Base-by-base conservation (phyloP, 2,888 invertebrate genomes). In the Drosophila borborema region DNA sequence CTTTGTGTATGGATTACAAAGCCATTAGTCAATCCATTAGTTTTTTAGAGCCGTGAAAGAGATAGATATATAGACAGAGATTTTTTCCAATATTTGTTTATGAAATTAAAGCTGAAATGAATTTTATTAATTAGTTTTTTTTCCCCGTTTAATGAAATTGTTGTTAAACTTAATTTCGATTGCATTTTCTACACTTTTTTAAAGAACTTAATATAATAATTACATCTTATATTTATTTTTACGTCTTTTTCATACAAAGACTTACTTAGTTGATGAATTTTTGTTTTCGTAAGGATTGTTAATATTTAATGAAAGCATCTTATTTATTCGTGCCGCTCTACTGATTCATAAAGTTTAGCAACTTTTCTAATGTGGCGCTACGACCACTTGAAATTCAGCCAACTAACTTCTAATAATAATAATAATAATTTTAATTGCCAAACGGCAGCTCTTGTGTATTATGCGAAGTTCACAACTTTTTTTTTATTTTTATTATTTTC, bases 341-440 rank as follows among this genome's bases (percentile, higher is more conserved):
- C 61, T 77, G 64, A 77, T 70, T 73, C 49, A 74, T 59, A 77
- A 77, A 74, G 65, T 77, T 75, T 70, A 51, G 14, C 67, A 83
- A 86, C 64, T 84, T 84, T 84, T 84, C 82, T 77, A 81, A 83
- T 83, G 83, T 77, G 70, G 82, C 83, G 75, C 77, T 70, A 73
- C 64, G 62, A 55, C 68, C 77, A 86, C 77, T 82, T 71, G 72
- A 85, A 82, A 73, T 81, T 79, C 70, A 80, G 81, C 82, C 88
- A 85, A 87, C 82, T 87, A 87, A 87, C 86, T 86, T 86, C 74
- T 77, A 77, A 87, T 86, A 87, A 86, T 85, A 68, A 73, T 23
- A 23, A 23, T 78, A 66, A 85, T 87, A 82, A 83, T 86, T 88
- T 88, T 88, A 86, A 86, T 86, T 88, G 86, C 88, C 80, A 85